Conservation (phyloP, 1,140 invertebrate genomes). For the Sminthurinus signatus region DNA sequence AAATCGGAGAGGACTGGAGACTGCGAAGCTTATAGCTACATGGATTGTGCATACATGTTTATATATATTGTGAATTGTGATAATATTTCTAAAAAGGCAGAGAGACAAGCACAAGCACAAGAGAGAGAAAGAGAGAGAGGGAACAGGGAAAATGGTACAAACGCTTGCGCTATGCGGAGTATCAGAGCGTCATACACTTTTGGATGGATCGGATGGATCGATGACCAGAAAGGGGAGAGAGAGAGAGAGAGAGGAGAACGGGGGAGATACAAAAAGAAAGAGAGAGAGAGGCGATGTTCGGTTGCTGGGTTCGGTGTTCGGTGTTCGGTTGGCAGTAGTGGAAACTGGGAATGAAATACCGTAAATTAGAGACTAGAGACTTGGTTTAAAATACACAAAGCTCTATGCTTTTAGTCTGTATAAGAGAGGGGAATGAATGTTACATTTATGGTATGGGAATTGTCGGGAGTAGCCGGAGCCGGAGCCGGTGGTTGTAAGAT, state of each 20-base stretch:
- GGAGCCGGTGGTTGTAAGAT: constrained; percentile 8
- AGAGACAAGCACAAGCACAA: neutral
- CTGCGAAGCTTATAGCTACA: too few species aligned
- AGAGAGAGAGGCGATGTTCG: neutral
- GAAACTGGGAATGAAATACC: neutral
- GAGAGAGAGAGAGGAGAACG: neutral
- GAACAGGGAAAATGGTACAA: neutral
- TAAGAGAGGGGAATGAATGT: constrained; percentile 4
- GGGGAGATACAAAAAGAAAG: neutral
- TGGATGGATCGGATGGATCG: constrained; percentile 6
- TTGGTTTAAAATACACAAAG: neutral
- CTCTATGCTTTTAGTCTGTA: neutral
- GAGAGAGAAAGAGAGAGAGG: neutral
- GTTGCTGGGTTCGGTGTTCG: neutral
- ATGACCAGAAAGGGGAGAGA: constrained; percentile 18
- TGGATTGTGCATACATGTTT: too few species aligned
- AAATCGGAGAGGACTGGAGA: too few species aligned
- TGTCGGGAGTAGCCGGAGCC: constrained; percentile 10
- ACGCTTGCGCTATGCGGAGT: neutral
- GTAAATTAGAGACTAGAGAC: neutral
- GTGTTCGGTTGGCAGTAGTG: neutral
- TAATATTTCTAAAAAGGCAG: too few species aligned
- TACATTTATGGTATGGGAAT: neutral
- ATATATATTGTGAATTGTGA: too few species aligned
- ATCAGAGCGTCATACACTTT: neutral